Evolutionary conservation across 2,888 invertebrate species (phyloP).

Genomic region (Spilarctia lutea): DNA sequence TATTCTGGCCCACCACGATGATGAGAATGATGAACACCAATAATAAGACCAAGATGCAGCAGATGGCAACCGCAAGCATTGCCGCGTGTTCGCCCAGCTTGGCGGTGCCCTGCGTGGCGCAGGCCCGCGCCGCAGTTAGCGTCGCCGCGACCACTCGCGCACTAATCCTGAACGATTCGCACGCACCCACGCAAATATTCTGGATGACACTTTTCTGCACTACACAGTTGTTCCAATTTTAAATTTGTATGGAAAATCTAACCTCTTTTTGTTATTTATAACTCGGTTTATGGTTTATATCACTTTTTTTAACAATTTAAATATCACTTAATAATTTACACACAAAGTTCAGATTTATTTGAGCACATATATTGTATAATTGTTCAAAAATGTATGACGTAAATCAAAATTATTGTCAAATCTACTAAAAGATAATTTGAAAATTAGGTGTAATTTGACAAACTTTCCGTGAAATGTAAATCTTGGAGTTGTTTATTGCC

Average conservation of each 20-base stretch:
- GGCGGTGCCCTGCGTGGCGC: conserved; percentile 74
- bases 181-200: conserved; percentile 16
- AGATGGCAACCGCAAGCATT: conserved; percentile 94
- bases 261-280: not conserved
- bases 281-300: not conserved
- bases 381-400: conserved; percentile 22
- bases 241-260: not conserved
- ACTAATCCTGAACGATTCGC: conserved; percentile 61
- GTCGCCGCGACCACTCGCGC: conserved; percentile 70
- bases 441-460: conserved; percentile 21
- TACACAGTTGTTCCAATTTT: conserved; percentile 9
- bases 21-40: conserved; percentile 94
- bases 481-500: conserved; percentile 50
- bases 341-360: conserved; percentile 1
- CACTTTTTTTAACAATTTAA: not conserved
- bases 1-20: conserved; percentile 92
- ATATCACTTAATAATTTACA: not conserved
- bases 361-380: conserved; percentile 25
- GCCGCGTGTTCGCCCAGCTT: conserved; percentile 86
- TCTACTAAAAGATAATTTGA: conserved; percentile 33
- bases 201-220: conserved; percentile 25
- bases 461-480: conserved; percentile 46
- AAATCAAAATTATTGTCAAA: conserved; percentile 40
- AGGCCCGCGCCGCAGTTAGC: conserved; percentile 69
- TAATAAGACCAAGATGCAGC: conserved; percentile 92